Base-by-base conservation (phyloP, 23 tunicate genomes). In the Phallusia fumigata region DNA sequence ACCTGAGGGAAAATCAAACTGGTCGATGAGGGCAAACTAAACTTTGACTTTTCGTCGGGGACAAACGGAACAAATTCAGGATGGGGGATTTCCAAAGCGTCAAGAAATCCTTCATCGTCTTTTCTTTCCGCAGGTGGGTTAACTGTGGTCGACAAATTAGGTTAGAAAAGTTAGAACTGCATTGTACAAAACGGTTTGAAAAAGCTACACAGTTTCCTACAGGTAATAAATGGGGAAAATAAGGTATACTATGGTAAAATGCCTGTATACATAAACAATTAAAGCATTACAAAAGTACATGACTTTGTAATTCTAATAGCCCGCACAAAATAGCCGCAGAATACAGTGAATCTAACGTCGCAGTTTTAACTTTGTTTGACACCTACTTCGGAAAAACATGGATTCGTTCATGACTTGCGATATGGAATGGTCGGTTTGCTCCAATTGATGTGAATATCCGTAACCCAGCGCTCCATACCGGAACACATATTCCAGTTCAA, bases 391-490 rank as follows among this genome's bases (percentile, higher is more conserved):
- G 69, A 87, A 91, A 69, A 91, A 91, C 84, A 87, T 83, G 21
- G 91, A 87, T 73, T 91, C 97, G 72, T 80, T 84, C 85, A 91
- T 80, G 18, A 79, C 75, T 16, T 83, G 79, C 8, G 84, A 65
- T 31, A 88, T 52, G 52, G 85, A 51, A 30, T 65, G 79, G 5
- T 87, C 88, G 13, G 40, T 45, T 35, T 84, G 90, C 45, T 83
- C 65, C 31, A 91, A 76, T 45, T 91, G 87, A 65, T 91, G 97
- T 31, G 97, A 91, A 80, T 87, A 91, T 35, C 97, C 97, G 78
- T 87, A 91, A 3, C 97, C 97, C 40, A 91, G 91, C 30, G 80
- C 72, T 10, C 97, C 97, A 51, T 91, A 91, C 33, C 87, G 88
- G 40, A 89, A 83, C 0, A 91, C 84, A 53, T 78, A 87, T 78